Evolutionary conservation across 1,140 invertebrate species (phyloP), one percentile per base, ranked within the genome.

Genomic region (Ceratina australensis): DNA sequence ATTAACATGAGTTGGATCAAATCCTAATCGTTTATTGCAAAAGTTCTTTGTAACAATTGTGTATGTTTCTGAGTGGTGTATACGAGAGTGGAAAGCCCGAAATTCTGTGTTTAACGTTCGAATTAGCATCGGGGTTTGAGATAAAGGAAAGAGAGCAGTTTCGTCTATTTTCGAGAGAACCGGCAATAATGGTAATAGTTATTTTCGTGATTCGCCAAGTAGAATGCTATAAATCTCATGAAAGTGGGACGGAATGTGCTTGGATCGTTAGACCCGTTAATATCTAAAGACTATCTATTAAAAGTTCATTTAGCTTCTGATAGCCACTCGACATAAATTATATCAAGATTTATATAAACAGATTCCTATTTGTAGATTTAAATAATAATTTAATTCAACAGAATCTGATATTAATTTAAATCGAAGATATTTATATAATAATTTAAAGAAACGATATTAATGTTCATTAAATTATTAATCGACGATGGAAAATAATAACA

Each of bases 151-250:
- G 47, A n/a, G 15, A 49, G 18, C 26, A 12, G 15, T 49, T 52
- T 52, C 5, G 10, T 22, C 18, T 24, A 5, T 22, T 20, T 26
- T 26, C 13, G 13, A 28, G 12, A 28, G 18, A 15, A 59, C 22
- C 7, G 57, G 20, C 42, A 28, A 28, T 28, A 56, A 28, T 16
- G 18, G 3, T 10, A 49, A 50, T 57, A 24, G 57, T 42, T 61
- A 76, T 77, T 77, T 69, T 60, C 61, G 26, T 71, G 15, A 8
- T 24, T 20, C 69, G 74, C 66, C 74, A 63, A 63, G 24, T 15
- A 18, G 26, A 50, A 42, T 26, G 57, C 66, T 61, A 24, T 77
- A 60, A 50, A 69, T 77, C 47, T 68, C 22, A 20, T 24, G 16
- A 20, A 69, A 69, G 18, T 22, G 26, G 66, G 15, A 49, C 54